Percentiles rank a stretch among this genome's conserved stretches.
Evolutionary conservation across 2,113 vertebrate species (phyloP).

Genomic region (Pedetes capensis): DNA sequence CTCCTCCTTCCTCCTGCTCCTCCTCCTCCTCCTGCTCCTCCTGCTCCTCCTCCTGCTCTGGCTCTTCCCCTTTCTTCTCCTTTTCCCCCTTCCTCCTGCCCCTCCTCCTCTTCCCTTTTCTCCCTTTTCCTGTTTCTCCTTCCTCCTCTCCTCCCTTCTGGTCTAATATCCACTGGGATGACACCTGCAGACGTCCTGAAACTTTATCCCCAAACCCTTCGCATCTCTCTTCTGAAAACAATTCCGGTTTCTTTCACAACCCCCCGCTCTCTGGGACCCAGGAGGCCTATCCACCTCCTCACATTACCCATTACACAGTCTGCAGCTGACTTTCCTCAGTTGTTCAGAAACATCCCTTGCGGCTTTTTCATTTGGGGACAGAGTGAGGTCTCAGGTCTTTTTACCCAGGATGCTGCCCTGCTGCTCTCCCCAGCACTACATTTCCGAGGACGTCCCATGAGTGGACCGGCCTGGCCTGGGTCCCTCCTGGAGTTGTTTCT

Average conservation of each 20-base stretch:
- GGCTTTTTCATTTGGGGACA: fast-evolving
- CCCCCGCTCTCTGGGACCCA: background rate
- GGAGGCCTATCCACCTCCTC: background rate
- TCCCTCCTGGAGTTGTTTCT: fast-evolving
- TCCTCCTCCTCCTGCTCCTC: too few relatives aligned
- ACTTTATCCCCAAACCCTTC: fast-evolving
- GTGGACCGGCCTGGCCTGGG: background rate
- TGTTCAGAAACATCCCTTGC: fast-evolving
- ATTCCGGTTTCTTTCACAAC: fast-evolving
- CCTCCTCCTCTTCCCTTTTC: background rate
- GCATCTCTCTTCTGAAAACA: background rate
- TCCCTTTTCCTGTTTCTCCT: too few relatives aligned
- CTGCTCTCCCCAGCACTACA: background rate
- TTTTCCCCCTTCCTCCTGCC: too few relatives aligned
- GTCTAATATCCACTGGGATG: background rate
- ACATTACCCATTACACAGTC: background rate
- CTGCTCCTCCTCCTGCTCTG: too few relatives aligned
- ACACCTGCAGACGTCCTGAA: background rate
- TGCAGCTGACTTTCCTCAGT: fast-evolving
- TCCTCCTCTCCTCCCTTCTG: background rate
- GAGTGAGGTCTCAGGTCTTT: too few relatives aligned
- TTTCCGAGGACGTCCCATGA: background rate
- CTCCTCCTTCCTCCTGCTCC: too few relatives aligned
- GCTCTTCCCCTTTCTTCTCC: too few relatives aligned
- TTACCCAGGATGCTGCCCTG: background rate